phyloP scores from a whole-genome alignment of 2,113 vertebrate species.

The Tringa solitaria region DNA sequence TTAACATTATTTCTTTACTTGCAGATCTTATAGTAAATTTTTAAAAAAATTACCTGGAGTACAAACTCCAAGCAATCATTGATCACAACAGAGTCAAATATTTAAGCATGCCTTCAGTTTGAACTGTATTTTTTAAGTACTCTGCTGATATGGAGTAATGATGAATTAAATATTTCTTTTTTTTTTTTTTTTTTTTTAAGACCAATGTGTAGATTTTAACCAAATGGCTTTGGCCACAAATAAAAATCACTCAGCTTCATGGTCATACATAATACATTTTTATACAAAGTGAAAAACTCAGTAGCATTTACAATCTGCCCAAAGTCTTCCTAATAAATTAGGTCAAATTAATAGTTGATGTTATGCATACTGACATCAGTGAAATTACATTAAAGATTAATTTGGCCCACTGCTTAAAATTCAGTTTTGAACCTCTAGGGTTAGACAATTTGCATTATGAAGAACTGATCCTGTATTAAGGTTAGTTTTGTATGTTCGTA shows the following conservation, averaged over 20 bases:
- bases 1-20: background rate
- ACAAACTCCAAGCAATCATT: background rate
- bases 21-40: background rate
- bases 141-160: background rate
- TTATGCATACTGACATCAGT: conserved; percentile 56
- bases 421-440: conserved; percentile 36
- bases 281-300: conserved; percentile 18
- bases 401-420: conserved; percentile 40
- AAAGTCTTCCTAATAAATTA: conserved; percentile 54
- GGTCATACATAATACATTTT: conserved; percentile 11
- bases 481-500: background rate
- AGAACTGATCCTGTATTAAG: background rate
- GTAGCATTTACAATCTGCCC: conserved; percentile 42
- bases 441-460: conserved; percentile 32
- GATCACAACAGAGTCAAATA: background rate
- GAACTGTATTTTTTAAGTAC: background rate
- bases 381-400: conserved; percentile 63
- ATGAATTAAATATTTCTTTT: background rate
- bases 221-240: conserved; percentile 15
- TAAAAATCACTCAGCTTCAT: conserved; percentile 19
- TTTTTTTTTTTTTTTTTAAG: background rate
- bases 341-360: conserved; percentile 54
- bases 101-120: background rate
- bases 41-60: background rate
- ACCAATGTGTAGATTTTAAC: background rate